These are phyloP conservation scores for Nesometra sesokonis DNA, from an alignment of 35 echinoderm and acorn worm genomes.

Conservation along the genomic window DNA sequence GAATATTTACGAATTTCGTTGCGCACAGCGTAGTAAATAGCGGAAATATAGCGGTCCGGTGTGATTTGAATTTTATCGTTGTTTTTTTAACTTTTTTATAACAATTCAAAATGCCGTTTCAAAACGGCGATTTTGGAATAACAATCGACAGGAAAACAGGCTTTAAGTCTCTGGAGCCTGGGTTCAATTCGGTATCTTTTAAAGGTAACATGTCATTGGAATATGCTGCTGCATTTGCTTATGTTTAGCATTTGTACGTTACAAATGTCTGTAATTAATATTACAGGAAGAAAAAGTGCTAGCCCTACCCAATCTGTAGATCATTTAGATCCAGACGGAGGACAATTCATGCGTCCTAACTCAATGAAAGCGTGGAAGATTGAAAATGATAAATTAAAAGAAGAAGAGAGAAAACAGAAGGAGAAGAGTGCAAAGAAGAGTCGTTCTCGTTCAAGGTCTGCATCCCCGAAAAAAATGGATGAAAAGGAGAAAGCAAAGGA, in stretches of 20 bases:
- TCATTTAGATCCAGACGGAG: slow-evolving; percentile 79
- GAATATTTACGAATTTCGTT: too few relatives aligned
- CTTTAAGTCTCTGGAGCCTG: too few relatives aligned
- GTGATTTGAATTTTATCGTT: too few relatives aligned
- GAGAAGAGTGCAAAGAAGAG: slow-evolving; percentile 83
- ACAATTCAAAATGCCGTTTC: too few relatives aligned
- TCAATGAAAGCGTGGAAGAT: slow-evolving; percentile 98
- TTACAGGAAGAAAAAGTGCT: slow-evolving; percentile 62
- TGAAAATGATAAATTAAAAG: slow-evolving; percentile 70
- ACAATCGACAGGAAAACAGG: too few relatives aligned
- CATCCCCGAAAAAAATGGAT: slow-evolving; percentile 68
- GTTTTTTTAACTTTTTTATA: too few relatives aligned
- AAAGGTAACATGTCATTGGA: background rate
- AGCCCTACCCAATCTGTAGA: slow-evolving; percentile 64
- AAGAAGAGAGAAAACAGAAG: slow-evolving; percentile 74
- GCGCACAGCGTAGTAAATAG: too few relatives aligned
- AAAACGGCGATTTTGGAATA: too few relatives aligned
- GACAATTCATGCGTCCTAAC: slow-evolving; percentile 79
- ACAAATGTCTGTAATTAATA: too few relatives aligned
- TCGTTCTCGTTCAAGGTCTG: slow-evolving; percentile 40
- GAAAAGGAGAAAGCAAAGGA: slow-evolving; percentile 50
- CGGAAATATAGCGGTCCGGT: too few relatives aligned
- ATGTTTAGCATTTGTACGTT: background rate
- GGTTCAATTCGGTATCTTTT: too few relatives aligned
- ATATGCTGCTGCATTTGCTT: background rate